Evolutionary conservation across 2,888 invertebrate genomes (phyloP), one percentile per base, ranked within the genome.

Genomic region (Ochropleura plecta): DNA sequence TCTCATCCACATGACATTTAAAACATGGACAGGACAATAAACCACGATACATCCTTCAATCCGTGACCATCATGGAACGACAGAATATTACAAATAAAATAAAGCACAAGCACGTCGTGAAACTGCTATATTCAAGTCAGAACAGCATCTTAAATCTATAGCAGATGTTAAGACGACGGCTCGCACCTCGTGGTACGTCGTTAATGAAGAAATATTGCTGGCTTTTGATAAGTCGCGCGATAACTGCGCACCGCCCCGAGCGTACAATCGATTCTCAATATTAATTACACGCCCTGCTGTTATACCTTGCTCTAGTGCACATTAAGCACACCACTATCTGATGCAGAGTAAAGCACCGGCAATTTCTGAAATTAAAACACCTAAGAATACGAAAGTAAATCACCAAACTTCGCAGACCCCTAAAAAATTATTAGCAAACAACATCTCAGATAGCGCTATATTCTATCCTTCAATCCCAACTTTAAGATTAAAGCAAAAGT

Each of bases 201-300:
- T 94, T 95, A 95, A 95, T 96, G 95, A 96, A 95, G 95, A 96
- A 96, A 96, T 96, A 96, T 95, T 93, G 94, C 94, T 85, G 88
- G 91, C 90, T 91, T 91, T 91, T 92, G 95, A 95, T 96, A 94
- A 93, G 90, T 89, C 90, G 88, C 86, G 85, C 91, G 95, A 95
- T 95, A 95, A 92, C 88, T 86, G 89, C 90, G 88, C 88, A 86
- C 91, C 90, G 91, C 92, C 92, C 89, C 90, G 88, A 87, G 91
- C 90, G 86, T 84, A 86, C 82, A 87, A 89, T 88, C 88, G 86
- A 81, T 88, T 87, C 91, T 88, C 89, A 85, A 91, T 93, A 93
- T 94, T 95, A 94, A 95, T 94, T 94, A 94, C 91, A 92, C 89
- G 84, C 84, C 81, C 78, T 83, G 82, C 82, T 83, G 86, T 83